phyloP scores from a whole-genome alignment of 2,797 vertebrate genomes.

The Pipistrellus pygmaeus region DNA sequence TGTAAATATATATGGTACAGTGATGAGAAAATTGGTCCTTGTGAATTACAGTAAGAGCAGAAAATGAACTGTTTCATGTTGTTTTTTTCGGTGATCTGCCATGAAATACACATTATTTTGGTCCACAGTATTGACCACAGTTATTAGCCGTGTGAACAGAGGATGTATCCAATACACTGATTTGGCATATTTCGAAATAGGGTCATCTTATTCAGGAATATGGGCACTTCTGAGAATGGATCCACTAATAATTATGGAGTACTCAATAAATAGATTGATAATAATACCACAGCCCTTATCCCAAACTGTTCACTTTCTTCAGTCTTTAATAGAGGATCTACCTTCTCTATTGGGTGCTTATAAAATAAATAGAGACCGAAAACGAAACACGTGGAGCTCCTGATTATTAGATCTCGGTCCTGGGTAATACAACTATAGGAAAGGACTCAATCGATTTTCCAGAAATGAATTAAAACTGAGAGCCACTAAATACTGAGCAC shows the following conservation, averaged over 20 bases:
- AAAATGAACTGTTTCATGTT: background rate
- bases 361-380: background rate
- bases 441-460: background rate
- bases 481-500: background rate
- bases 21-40: constrained; percentile 31
- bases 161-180: background rate
- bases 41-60: constrained; percentile 1
- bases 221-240: background rate
- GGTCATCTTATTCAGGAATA: background rate
- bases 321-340: background rate
- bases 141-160: background rate
- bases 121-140: background rate
- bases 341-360: background rate
- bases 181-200: constrained; percentile 16
- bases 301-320: background rate
- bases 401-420: background rate
- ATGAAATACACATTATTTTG: constrained; percentile 44
- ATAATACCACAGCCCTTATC: background rate
- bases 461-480: constrained; percentile 23
- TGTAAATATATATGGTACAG: constrained; percentile 12
- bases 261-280: background rate
- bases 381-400: background rate
- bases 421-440: constrained; percentile 4
- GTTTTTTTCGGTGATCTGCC: background rate
- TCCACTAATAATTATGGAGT: background rate